Percentiles rank a stretch among this genome's conserved stretches.
These are phyloP conservation scores for Thaumatotibia leucotreta DNA, from an alignment of 1,140 invertebrate genomes.

Conservation along the genomic window DNA sequence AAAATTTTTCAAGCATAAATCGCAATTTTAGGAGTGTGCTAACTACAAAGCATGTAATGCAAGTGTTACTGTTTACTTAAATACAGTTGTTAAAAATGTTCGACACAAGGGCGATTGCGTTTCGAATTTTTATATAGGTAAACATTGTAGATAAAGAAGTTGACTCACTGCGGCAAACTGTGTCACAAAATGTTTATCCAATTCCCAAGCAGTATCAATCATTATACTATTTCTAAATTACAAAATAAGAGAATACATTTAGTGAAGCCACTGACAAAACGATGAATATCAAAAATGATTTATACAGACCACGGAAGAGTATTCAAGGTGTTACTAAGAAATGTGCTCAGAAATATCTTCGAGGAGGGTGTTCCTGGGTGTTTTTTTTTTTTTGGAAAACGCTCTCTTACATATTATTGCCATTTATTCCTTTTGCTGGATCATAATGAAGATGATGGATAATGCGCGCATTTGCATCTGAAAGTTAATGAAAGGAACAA, in stretches of 20 bases:
- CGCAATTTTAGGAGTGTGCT: neutral
- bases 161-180: neutral
- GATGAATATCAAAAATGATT: neutral
- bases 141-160: neutral
- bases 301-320: neutral
- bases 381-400: no score
- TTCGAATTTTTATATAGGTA: neutral
- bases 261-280: neutral
- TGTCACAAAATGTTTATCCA: neutral
- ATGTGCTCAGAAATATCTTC: neutral
- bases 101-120: neutral
- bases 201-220: neutral
- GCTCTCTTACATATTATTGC: no score
- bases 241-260: neutral
- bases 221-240: neutral
- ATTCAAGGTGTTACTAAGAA: neutral
- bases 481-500: neutral
- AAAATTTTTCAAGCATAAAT: neutral
- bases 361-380: neutral
- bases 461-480: neutral
- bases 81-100: neutral
- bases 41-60: neutral
- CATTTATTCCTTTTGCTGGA: neutral
- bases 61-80: neutral
- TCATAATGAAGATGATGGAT: neutral